Base-by-base conservation (phyloP, 2,113 vertebrate species). In the Piprites chloris region DNA sequence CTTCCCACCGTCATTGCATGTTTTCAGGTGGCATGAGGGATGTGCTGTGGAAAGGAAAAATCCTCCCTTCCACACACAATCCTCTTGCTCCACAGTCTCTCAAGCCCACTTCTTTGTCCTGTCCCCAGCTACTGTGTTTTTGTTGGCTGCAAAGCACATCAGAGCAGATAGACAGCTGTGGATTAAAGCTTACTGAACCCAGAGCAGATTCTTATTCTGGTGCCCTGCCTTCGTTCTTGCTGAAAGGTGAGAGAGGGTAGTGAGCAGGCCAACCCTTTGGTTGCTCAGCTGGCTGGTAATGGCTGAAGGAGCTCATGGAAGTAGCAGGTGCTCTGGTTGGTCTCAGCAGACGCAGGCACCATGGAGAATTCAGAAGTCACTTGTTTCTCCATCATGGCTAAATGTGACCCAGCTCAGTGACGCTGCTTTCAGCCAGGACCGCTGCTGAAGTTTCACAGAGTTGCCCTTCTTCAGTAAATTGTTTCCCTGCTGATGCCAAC, bases 391-490 rank as follows among this genome's bases (percentile, higher is more conserved):
- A 1, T 10, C 21, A 37, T 47, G 14, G 22, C 46, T 52, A 41
- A 78, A 46, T 1, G 0, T 50, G 17, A 4, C 22, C 42, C 33
- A 33, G 56, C 17, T 71, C n/a, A 67, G 32, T 58, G 32, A 30
- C 52, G 1, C 7, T 37, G n/a, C 44, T 80, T 76, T 76, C 44
- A 77, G 35, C 23, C 53, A 46, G 20, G 47, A 39, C 33, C 24
- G 52, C 27, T 27, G 2, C 0, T 8, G 32, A 61, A 71, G 32
- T 32, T 91, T 44, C 12, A 8, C 0, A 0, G 41, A 37, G 17
- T 11, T 67, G 32, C 11, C 5, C 46, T 21, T 39, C 32, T 74
- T 41, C 44, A 69, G 21, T 4, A 47, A 79, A 37, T 35, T 24
- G 10, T 74, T 85, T 56, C 20, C n/a, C 33, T 92, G 42, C 20